Conservation (phyloP, 2,113 vertebrate species). For the Heteronetta atricapilla region DNA sequence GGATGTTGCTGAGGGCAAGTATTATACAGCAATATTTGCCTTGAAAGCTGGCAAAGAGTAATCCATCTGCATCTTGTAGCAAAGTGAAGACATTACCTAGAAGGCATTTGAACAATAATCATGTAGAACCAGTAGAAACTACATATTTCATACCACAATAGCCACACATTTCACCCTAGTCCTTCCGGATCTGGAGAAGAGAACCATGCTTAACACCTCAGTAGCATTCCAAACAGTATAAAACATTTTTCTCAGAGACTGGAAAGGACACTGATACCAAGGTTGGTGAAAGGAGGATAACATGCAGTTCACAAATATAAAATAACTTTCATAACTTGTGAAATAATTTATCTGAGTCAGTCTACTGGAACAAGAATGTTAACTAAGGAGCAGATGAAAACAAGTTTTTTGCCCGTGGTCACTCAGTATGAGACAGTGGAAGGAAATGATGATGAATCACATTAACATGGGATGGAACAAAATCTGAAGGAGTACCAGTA, state of each 20-base stretch:
- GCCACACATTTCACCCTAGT: background rate
- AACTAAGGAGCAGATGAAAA: background rate
- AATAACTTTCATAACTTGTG: background rate
- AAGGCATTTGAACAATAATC: background rate
- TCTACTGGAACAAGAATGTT: background rate
- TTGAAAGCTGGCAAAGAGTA: background rate
- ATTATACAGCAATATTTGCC: background rate
- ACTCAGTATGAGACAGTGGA: background rate
- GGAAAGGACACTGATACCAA: background rate
- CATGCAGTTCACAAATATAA: background rate
- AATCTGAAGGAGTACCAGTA: slow-evolving; percentile 15
- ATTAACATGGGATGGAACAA: background rate
- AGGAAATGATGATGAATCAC: background rate
- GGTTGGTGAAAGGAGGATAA: background rate
- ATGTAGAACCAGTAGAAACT: background rate
- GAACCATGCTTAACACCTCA: background rate
- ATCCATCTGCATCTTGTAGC: background rate
- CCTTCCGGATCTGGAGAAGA: background rate
- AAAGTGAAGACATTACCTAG: background rate
- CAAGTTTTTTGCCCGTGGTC: background rate
- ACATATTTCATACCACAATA: background rate
- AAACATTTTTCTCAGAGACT: background rate
- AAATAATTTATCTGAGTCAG: background rate
- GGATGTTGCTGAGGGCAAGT: background rate
- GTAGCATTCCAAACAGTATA: background rate